Conservation (phyloP, 2,797 vertebrate species). For the Enteromius radiatus region DNA sequence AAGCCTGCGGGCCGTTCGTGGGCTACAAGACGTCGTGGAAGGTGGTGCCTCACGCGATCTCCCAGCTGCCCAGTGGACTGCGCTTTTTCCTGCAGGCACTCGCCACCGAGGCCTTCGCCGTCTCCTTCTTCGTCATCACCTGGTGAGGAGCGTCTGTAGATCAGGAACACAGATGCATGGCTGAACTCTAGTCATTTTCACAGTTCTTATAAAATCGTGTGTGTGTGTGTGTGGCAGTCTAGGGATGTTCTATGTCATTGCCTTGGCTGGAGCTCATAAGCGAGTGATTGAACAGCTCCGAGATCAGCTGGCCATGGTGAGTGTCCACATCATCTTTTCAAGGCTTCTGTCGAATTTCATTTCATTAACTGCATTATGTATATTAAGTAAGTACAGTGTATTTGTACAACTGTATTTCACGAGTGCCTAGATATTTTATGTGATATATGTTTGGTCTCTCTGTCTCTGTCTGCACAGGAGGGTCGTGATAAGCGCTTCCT, state of each 20-base stretch:
- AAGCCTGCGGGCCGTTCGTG: constrained; percentile 90
- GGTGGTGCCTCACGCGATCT: constrained; percentile 77
- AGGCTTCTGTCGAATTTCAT: not conserved
- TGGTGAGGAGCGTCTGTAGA: constrained; percentile 74
- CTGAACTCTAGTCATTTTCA: too few species aligned
- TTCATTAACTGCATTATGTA: too few species aligned
- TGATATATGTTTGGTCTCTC: not conserved
- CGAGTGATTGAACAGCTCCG: constrained; percentile 86
- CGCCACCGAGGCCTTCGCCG: constrained; percentile 89
- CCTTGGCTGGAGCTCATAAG: constrained; percentile 91
- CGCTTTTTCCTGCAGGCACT: constrained; percentile 73
- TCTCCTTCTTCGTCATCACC: constrained; percentile 88
- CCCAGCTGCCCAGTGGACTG: constrained; percentile 72
- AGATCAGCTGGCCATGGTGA: constrained; percentile 90
- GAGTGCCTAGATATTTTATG: too few species aligned
- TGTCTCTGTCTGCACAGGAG: constrained; percentile 74
- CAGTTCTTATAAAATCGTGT: too few species aligned
- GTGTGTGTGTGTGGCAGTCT: constrained; percentile 78
- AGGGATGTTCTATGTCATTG: constrained; percentile 92
- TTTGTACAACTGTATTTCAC: not conserved
- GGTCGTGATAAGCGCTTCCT: constrained; percentile 88
- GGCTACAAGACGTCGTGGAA: constrained; percentile 87
- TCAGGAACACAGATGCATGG: not conserved
- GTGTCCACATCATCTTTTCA: not conserved
- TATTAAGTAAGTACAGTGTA: not conserved